A percentile compares a stretch with the other conserved stretches of the same genome.
Conservation (phyloP, 2,113 vertebrate species). For the Trinectes maculatus region DNA sequence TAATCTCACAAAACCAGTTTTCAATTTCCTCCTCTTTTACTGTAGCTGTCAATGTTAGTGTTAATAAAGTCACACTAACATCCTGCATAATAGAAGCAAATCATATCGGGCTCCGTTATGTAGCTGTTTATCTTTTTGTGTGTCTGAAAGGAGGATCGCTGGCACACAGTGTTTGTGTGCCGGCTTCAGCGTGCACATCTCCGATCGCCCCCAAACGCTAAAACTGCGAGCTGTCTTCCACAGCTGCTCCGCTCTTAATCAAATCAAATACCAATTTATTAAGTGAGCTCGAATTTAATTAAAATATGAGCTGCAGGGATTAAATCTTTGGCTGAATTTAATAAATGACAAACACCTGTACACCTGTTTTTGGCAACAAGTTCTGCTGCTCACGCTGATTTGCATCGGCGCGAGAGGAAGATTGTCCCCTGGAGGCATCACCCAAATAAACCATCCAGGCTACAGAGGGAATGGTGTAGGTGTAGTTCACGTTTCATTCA, state of each 20-base stretch:
- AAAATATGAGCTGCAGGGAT: slow-evolving; percentile 74
- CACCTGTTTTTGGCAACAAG: slow-evolving; percentile 70
- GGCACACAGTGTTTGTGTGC: slow-evolving; percentile 28
- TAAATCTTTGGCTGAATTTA: slow-evolving; percentile 75
- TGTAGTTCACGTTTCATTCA: slow-evolving; percentile 60
- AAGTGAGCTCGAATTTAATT: slow-evolving; percentile 74
- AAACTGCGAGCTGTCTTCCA: slow-evolving; percentile 57
- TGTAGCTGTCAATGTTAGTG: slow-evolving; percentile 51
- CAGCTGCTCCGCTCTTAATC: slow-evolving; percentile 75
- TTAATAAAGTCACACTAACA: slow-evolving; percentile 66
- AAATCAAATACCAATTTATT: slow-evolving; percentile 80
- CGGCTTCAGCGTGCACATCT: slow-evolving; percentile 38
- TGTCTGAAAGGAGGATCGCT: slow-evolving; percentile 51
- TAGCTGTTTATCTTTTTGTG: slow-evolving; percentile 55
- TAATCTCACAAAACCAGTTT: slow-evolving; percentile 29
- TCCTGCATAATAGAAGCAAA: slow-evolving; percentile 65
- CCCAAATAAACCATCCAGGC: slow-evolving; percentile 55
- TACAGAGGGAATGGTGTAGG: slow-evolving; percentile 32
- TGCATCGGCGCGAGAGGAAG: slow-evolving; percentile 59
- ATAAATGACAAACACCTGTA: slow-evolving; percentile 81
- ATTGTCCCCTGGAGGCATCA: slow-evolving; percentile 55
- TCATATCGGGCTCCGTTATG: slow-evolving; percentile 60
- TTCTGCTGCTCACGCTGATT: slow-evolving; percentile 50
- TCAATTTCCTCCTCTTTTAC: slow-evolving; percentile 43
- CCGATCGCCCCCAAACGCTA: slow-evolving; percentile 54